Base-by-base conservation (phyloP, 2,888 invertebrate species). In the Ctenicera cuprea region DNA sequence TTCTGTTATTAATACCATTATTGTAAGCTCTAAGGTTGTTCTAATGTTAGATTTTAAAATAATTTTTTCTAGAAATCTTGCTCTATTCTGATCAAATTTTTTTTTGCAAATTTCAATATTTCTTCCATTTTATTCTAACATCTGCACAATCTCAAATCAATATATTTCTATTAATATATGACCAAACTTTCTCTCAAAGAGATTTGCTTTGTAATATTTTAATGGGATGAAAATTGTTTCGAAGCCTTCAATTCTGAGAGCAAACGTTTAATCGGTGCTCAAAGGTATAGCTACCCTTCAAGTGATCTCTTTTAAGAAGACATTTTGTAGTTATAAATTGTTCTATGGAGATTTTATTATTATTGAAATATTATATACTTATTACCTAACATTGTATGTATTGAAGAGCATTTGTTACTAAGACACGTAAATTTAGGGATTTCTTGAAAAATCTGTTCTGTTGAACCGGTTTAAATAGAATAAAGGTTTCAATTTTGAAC, bases 371-470 rank as follows among this genome's bases (percentile, higher is more conserved):
- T 41, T 37, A 38, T 57, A 57, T 16, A 52, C 37, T 18, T 41
- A 59, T 33, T 38, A 59, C 59, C 14, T 59, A 37, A 38, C 18
- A 41, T 54, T 54, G 33, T 54, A 54, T 33, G 59, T 59, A 59
- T 57, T 20, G 41, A 54, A 43, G 30, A 26, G 67, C 67, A 67
- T 67, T 67, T 67, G 67, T 67, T 67, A 67, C 57, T 67, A 54
- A 57, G 26, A 54, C 67, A 67, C 67, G 26, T 59, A 57, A 57
- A 38, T 11, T 18, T 38, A 59, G 16, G 59, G 37, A 59, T 16
- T 26, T 59, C 30, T 38, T 11, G 30, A 54, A 54, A n/a, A 54
- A 7, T 5, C 26, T 12, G 14, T 20, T 14, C 43, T 43, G 43
- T 43, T 43, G 43, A 14, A 33, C 33, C 9, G 33, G 9, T 33